Conservation (phyloP, 2,888 invertebrate genomes). For the Metellina segmentata region DNA sequence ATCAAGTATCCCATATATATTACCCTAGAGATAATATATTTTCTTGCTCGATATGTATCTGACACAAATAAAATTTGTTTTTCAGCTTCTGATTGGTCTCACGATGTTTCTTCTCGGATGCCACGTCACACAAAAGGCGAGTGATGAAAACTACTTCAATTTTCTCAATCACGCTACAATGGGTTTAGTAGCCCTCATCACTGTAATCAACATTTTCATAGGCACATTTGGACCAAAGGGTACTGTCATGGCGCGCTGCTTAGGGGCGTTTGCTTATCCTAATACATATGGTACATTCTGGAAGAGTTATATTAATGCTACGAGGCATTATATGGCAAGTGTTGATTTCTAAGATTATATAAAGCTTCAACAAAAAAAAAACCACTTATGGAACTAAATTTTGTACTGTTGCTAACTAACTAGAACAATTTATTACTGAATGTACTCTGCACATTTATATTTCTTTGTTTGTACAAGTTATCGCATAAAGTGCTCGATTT, state of each 20-base stretch:
- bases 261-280: conserved; percentile 63
- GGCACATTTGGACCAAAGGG: conserved; percentile 74
- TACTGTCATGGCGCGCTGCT: conserved; percentile 47
- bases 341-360: not conserved
- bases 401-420: not conserved
- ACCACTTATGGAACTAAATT: no score
- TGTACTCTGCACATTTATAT: no score
- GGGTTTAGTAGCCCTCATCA: conserved; percentile 77
- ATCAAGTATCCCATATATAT: no score
- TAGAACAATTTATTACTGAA: no score
- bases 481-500: no score
- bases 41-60: no score
- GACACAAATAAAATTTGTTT: no score
- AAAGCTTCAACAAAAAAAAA: not conserved
- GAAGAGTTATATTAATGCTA: conserved; percentile 40
- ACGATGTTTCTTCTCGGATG: conserved; percentile 77
- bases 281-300: conserved; percentile 48
- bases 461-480: no score
- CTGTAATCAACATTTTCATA: conserved; percentile 77
- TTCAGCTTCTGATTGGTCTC: conserved; percentile 76
- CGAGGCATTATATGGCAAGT: conserved; percentile 19
- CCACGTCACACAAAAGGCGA: conserved; percentile 37
- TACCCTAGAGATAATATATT: no score
- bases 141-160: conserved; percentile 62
- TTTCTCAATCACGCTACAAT: conserved; percentile 77